These are phyloP conservation scores for Sebastes vulpes DNA, from an alignment of 2,797 vertebrate genomes.

Conservation along the genomic window DNA sequence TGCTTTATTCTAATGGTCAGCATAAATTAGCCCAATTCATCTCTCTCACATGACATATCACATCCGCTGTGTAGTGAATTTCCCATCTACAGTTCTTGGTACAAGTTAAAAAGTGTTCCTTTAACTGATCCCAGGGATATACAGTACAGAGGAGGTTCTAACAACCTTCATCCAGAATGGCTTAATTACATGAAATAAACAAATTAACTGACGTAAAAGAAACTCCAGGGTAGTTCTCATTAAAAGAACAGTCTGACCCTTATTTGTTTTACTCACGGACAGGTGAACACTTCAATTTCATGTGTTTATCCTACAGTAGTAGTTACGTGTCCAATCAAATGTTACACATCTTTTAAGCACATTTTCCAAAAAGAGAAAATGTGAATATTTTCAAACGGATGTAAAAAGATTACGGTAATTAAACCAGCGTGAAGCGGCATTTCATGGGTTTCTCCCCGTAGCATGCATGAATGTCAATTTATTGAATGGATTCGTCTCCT, in stretches of 20 bases:
- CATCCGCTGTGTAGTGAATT: neutral
- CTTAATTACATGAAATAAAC: neutral
- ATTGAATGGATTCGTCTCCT: neutral
- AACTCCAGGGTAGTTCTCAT: neutral
- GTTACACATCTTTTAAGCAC: neutral
- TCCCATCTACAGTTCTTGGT: neutral
- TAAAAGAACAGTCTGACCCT: neutral
- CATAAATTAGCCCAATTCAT: slow-evolving; percentile 33
- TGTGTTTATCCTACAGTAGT: neutral
- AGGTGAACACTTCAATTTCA: neutral
- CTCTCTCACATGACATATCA: slow-evolving; percentile 12
- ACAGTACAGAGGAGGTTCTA: neutral
- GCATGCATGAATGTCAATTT: slow-evolving; percentile 8
- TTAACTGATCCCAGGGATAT: neutral
- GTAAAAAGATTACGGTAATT: neutral
- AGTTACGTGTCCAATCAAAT: neutral
- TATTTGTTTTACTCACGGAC: neutral
- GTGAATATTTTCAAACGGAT: neutral
- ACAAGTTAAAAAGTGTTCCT: slow-evolving; percentile 6
- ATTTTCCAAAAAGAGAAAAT: neutral
- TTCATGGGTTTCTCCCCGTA: neutral
- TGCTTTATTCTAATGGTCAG: slow-evolving; percentile 43
- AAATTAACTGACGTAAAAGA: neutral
- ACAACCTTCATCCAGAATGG: neutral
- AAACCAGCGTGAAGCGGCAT: neutral